Evolutionary conservation across 2,888 invertebrate species (phyloP), one percentile per base, ranked within the genome.

Genomic region (Nemotelus pantherinus): DNA sequence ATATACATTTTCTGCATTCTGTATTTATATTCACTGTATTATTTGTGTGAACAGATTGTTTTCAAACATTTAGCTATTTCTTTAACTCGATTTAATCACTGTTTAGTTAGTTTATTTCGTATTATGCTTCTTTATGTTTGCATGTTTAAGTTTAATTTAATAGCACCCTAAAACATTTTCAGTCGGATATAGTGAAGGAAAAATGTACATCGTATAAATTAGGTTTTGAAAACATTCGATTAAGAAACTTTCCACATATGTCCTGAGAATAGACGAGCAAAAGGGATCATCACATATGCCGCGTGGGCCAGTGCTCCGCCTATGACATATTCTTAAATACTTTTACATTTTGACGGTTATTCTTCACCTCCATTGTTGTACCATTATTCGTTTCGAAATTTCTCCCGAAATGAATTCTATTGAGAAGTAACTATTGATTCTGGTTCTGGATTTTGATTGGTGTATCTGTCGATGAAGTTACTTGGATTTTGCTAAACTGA

Each of bases 91-190:
- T 78, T 48, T 67, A 55, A 44, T 72, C 58, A 72, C 57, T 55
- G 44, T 72, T 57, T 44, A 63, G 41, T 45, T 75, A 64, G 39
- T 64, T 63, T 75, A 50, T 50, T 65, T 76, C 58, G 44, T 76
- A 39, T 65, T 44, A 50, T 65, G 76, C 65, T 65, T n/a, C 25
- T 64, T 76, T 43, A 41, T 10, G 25, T 72, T 72, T 60, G 7
- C 45, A 25, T 71, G 60, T 72, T 60, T 72, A 48, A 72, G 45
- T 72, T 74, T 9, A 57, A 25, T 76, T 57, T 77, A 83, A 80
- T 86, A 86, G 87, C 87, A 86, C 87, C 86, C 86, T 86, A 86
- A 86, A 86, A 86, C 85, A 82, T 85, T 86, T 86, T 85, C 86
- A 86, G 84, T 85, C 84, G 84, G 83, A 84, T 68, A 68, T 77